A percentile compares a stretch with the other conserved stretches of the same genome.
phyloP scores from a whole-genome alignment of 2,797 vertebrate species.

The Pristis pectinata region DNA sequence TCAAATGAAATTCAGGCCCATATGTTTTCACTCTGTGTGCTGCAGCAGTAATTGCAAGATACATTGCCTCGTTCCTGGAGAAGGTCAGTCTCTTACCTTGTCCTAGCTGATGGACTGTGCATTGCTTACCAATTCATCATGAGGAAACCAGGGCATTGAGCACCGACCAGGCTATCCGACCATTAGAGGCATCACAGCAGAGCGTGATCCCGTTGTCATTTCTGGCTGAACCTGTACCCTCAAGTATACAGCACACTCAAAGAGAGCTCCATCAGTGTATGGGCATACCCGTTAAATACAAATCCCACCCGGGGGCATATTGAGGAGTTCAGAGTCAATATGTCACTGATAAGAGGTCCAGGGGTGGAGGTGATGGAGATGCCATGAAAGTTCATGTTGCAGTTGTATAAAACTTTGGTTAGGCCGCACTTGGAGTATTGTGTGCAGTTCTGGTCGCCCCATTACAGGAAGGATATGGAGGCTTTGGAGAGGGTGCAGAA shows the following conservation, averaged over 20 bases:
- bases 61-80: not conserved
- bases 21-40: not conserved
- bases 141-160: not conserved
- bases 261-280: not conserved
- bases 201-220: not conserved
- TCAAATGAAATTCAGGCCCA: constrained; percentile 27
- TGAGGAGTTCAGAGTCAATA: not conserved
- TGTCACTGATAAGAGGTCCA: not conserved
- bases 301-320: too few relatives aligned
- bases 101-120: constrained; percentile 19
- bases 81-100: constrained; percentile 18
- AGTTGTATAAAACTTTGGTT: too few relatives aligned
- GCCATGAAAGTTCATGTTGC: too few relatives aligned
- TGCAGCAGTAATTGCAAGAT: not conserved
- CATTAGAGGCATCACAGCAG: not conserved
- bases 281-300: not conserved
- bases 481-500: too few relatives aligned
- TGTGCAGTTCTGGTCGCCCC: too few relatives aligned
- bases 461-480: too few relatives aligned
- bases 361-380: too few relatives aligned
- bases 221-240: not conserved
- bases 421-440: too few relatives aligned
- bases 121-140: not conserved
- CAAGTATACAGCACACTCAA: not conserved
- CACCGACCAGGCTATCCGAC: too few relatives aligned